Conservation (phyloP, 2,797 vertebrate genomes). For the Halcyon leucocephala region DNA sequence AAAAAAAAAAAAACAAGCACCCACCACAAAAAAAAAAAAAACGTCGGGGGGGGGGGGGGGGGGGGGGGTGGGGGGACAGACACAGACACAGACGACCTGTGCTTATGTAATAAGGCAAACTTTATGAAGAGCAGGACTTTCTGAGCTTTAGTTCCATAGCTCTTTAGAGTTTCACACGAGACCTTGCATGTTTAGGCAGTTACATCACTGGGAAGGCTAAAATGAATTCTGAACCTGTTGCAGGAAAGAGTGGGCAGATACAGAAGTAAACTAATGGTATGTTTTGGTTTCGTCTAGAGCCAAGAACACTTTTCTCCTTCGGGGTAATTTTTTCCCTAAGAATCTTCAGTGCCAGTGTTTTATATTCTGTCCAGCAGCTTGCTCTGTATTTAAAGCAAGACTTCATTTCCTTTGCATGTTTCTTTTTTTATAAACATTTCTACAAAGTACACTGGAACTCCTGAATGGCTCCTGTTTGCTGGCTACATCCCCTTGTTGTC, state of each 20-base stretch:
- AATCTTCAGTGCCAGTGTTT: neutral
- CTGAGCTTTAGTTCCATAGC: neutral
- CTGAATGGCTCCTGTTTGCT: neutral
- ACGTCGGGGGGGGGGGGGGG: too few species aligned
- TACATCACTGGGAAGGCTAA: neutral
- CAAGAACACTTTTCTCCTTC: neutral
- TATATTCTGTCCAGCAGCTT: neutral
- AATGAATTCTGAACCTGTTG: neutral
- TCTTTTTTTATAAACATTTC: neutral
- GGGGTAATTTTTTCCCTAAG: constrained; percentile 26
- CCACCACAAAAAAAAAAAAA: neutral
- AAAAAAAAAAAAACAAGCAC: too few species aligned
- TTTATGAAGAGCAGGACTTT: neutral
- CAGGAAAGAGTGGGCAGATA: neutral
- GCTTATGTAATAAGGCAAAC: neutral
- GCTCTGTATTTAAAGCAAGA: constrained; percentile 6
- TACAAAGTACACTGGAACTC: neutral
- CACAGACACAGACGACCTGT: neutral
- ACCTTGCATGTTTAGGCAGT: constrained; percentile 3
- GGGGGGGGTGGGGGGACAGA: too few species aligned
- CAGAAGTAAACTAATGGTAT: neutral
- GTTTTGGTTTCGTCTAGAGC: constrained; percentile 30
- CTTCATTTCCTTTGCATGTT: constrained; percentile 25
- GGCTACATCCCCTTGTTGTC: neutral
- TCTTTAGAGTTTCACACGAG: neutral